A percentile compares a stretch with the other conserved stretches of the same genome.
phyloP scores from a whole-genome alignment of 2,888 invertebrate species.

The Schrankia costaestrigalis region DNA sequence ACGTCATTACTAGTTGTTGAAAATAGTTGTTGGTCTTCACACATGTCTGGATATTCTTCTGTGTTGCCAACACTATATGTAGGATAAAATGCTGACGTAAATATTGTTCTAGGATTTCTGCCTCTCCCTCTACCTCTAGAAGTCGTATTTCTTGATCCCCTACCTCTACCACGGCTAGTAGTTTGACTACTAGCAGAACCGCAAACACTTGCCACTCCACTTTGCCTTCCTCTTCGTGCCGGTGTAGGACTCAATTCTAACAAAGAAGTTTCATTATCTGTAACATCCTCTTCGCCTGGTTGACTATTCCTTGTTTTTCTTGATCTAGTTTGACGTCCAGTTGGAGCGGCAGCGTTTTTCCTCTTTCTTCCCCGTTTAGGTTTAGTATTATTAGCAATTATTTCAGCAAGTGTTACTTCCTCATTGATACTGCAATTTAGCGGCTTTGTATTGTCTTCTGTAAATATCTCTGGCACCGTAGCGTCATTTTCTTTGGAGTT shows the following conservation, averaged over 20 bases:
- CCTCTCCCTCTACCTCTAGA: constrained; percentile 1
- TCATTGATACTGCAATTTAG: constrained; percentile 29
- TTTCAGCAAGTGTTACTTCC: constrained; percentile 36
- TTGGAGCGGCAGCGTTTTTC: constrained; percentile 5
- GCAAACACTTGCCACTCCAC: too few relatives aligned
- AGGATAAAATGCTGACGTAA: constrained; percentile 21
- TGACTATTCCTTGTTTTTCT: too few relatives aligned
- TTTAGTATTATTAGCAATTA: constrained; percentile 33
- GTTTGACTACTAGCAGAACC: not conserved
- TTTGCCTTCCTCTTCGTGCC: not conserved
- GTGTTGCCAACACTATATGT: constrained; percentile 59
- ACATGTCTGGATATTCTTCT: constrained; percentile 57
- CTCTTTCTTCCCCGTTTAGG: constrained; percentile 16
- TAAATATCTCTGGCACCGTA: constrained; percentile 1
- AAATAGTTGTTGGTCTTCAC: constrained; percentile 49
- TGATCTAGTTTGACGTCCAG: too few relatives aligned
- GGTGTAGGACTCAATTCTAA: too few relatives aligned
- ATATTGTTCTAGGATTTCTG: not conserved
- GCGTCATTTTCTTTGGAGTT: not conserved
- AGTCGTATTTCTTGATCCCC: not conserved
- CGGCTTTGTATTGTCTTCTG: constrained; percentile 19
- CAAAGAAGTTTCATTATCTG: too few relatives aligned
- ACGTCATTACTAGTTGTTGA: constrained; percentile 28
- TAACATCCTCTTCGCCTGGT: too few relatives aligned
- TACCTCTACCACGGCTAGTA: not conserved